Evolutionary conservation across 2,888 invertebrate species (phyloP), one percentile per base, ranked within the genome.

Genomic region (Cloeon dipterum): DNA sequence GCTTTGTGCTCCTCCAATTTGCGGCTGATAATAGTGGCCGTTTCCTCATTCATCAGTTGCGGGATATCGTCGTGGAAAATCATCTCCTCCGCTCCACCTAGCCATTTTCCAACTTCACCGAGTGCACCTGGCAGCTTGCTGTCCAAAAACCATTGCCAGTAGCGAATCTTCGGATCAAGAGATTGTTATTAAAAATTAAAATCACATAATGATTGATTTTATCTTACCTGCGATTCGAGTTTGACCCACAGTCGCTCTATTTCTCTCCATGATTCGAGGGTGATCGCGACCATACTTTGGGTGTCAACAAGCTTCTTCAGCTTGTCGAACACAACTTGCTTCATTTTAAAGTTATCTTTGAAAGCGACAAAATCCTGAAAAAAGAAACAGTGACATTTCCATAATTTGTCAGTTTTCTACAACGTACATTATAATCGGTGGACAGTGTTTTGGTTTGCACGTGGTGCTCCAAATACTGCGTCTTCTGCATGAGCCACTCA

Each of bases 81-180:
- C 36, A 83, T 58, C 49, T 74, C 73, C 54, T 89, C 88, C 14
- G 89, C 93, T 46, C 73, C 72, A 41, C 81, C 77, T 36, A 94
- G 58, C 89, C 93, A 93, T 54, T 82, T 79, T 36, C 86, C 91
- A 37, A 63, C 54, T 43, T 70, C 66, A 40, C 79, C 78, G 46
- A 93, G 74, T 48, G 82, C 81, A 26, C 83, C 85, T 7, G 88
- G 86, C 37, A 93, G 61, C 42, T 69, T 67, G 1, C 79, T 70
- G 55, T 94, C 93, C 45, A 93, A 59, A 36, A 81, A 63, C 81
- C 85, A 82, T 46, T 86, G 67, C 91, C 93, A 93, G 50, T 74
- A 69, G 47, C 74, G 63, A 59, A 86, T 67, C 58, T 83, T 65
- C n/a, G n/a, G n/a, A n/a, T n/a, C n/a, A n/a, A n/a, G n/a, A n/a